phyloP scores from a whole-genome alignment of 1,140 invertebrate species.

The Platyura marginata region DNA sequence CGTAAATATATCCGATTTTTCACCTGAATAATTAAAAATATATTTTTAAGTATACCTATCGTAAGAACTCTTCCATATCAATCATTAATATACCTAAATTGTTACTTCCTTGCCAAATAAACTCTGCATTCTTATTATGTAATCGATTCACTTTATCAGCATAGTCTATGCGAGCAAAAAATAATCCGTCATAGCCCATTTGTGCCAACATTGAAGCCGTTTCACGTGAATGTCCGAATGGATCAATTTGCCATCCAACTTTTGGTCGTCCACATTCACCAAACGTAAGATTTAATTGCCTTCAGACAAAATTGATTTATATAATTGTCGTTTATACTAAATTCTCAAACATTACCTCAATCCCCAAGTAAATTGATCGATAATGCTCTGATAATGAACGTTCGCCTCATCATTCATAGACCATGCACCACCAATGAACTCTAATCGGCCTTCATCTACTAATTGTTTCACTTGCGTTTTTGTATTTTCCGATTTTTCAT shows the following conservation, averaged over 20 bases:
- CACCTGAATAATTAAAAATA: not conserved
- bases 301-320: too few relatives aligned
- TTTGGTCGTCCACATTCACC: constrained; percentile 55
- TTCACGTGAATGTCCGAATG: constrained; percentile 72
- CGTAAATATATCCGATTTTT: too few relatives aligned
- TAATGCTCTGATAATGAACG: constrained; percentile 75
- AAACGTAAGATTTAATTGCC: constrained; percentile 53
- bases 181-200: constrained; percentile 65
- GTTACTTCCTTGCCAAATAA: constrained; percentile 67
- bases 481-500: constrained; percentile 41
- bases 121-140: constrained; percentile 47
- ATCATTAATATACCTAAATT: too few relatives aligned
- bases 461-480: constrained; percentile 39
- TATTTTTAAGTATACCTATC: not conserved
- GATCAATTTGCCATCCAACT: constrained; percentile 80
- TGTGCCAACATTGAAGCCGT: constrained; percentile 55
- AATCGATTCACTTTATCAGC: constrained; percentile 51
- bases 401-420: constrained; percentile 83
- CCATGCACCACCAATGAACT: constrained; percentile 70
- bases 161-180: constrained; percentile 70
- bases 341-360: constrained; percentile 49
- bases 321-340: too few relatives aligned
- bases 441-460: constrained; percentile 57
- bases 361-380: constrained; percentile 75
- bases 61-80: too few relatives aligned